Percentiles rank a stretch among this genome's conserved stretches.
phyloP scores from a whole-genome alignment of 2,113 vertebrate genomes.

The Sinocyclocheilus rhinocerous region DNA sequence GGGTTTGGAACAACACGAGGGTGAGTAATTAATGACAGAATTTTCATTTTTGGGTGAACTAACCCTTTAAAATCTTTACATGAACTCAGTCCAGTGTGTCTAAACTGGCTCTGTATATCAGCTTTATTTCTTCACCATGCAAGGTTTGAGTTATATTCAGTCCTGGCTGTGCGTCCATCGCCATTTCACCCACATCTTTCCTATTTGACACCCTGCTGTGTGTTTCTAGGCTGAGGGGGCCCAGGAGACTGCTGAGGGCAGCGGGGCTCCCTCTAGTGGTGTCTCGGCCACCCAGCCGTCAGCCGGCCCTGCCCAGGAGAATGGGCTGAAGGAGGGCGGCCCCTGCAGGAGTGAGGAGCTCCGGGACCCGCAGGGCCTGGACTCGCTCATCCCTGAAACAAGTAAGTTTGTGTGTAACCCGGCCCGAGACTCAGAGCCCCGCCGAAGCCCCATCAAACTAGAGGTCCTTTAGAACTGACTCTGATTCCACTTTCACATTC shows the following conservation, averaged over 20 bases:
- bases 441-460: neutral
- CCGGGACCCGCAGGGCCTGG: conserved; percentile 86
- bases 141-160: neutral
- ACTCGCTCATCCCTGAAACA: conserved; percentile 92
- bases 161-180: conserved; percentile 4
- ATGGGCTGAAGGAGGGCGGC: conserved; percentile 79
- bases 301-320: conserved; percentile 76
- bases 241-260: conserved; percentile 69
- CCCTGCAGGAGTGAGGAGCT: conserved; percentile 76
- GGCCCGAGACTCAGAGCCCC: neutral
- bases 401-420: conserved; percentile 80
- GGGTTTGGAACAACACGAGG: too few relatives aligned
- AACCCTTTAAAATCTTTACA: too few relatives aligned
- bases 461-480: neutral
- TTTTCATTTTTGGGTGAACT: too few relatives aligned
- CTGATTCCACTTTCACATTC: neutral
- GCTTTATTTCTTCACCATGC: neutral
- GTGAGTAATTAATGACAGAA: too few relatives aligned
- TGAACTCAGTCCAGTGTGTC: neutral
- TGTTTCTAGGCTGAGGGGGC: conserved; percentile 86
- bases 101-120: conserved; percentile 8
- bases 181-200: conserved; percentile 50
- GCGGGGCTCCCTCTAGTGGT: conserved; percentile 72
- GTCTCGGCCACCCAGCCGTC: conserved; percentile 64
- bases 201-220: conserved; percentile 73